These are phyloP conservation scores for Montipora efflorescens DNA, from an alignment of 64 coral and sea anemone genomes.

Conservation along the genomic window DNA sequence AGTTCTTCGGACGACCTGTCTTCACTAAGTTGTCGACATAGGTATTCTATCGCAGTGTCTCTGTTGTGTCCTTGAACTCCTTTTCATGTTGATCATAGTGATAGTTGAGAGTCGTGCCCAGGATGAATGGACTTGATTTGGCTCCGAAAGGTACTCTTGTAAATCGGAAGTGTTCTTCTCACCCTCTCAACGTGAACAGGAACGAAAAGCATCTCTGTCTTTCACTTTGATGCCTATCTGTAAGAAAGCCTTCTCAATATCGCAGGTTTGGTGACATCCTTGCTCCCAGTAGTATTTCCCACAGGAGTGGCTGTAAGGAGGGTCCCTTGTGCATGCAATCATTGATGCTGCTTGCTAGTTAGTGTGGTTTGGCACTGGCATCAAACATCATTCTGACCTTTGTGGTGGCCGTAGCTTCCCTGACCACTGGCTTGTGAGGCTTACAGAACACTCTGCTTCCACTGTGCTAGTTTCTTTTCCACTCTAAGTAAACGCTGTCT, in stretches of 20 bases:
- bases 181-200: background rate
- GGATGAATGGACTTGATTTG: background rate
- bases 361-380: background rate
- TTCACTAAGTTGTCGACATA: too few relatives aligned
- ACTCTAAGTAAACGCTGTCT: slow-evolving; percentile 23
- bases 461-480: slow-evolving; percentile 21
- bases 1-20: too few relatives aligned
- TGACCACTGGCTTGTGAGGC: slow-evolving; percentile 60
- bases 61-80: background rate
- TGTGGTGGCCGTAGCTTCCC: background rate
- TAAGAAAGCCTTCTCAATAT: slow-evolving; percentile 17
- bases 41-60: too few relatives aligned
- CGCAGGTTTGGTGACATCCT: background rate
- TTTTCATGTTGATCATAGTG: background rate
- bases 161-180: too few relatives aligned
- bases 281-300: background rate
- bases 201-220: background rate
- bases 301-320: slow-evolving; percentile 18
- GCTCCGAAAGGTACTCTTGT: background rate
- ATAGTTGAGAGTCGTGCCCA: background rate
- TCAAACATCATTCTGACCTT: slow-evolving; percentile 47
- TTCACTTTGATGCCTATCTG: slow-evolving; percentile 13
- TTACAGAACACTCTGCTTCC: slow-evolving; percentile 6
- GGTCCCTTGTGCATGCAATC: slow-evolving; percentile 41
- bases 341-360: background rate